These are phyloP conservation scores for Pipistrellus pipistrellus DNA, from an alignment of 2,797 vertebrate genomes.

Conservation along the genomic window DNA sequence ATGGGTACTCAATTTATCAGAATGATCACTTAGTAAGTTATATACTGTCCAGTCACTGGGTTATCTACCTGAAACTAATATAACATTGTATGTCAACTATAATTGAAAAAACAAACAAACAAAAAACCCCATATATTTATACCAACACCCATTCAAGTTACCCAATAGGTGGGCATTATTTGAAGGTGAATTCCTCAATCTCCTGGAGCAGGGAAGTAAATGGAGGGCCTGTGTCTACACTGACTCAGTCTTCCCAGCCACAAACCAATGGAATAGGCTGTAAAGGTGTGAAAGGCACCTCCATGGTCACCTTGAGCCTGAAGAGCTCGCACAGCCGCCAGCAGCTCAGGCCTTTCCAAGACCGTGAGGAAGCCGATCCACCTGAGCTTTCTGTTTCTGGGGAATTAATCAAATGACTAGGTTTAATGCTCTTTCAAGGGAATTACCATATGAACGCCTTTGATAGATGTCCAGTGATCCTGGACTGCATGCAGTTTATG, in stretches of 20 bases:
- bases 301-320: not conserved
- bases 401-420: slow-evolving; percentile 64
- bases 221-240: not conserved
- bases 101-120: not conserved
- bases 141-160: too few relatives aligned
- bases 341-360: not conserved
- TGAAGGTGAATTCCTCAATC: not conserved
- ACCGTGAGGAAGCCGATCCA: slow-evolving; percentile 7
- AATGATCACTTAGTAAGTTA: not conserved
- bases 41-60: not conserved
- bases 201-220: not conserved
- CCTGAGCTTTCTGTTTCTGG: slow-evolving; percentile 65
- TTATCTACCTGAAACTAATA: not conserved
- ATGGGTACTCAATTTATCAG: fast-evolving
- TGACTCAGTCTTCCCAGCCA: not conserved
- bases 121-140: not conserved
- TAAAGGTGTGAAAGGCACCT: slow-evolving; percentile 44
- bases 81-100: not conserved
- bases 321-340: not conserved
- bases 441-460: slow-evolving; percentile 59
- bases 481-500: slow-evolving; percentile 64
- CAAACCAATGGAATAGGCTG: slow-evolving; percentile 1
- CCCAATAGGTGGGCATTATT: not conserved
- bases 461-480: slow-evolving; percentile 74
- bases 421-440: slow-evolving; percentile 72